phyloP scores from a whole-genome alignment of 2,797 vertebrate genomes.

The Buphagus erythrorhynchus region DNA sequence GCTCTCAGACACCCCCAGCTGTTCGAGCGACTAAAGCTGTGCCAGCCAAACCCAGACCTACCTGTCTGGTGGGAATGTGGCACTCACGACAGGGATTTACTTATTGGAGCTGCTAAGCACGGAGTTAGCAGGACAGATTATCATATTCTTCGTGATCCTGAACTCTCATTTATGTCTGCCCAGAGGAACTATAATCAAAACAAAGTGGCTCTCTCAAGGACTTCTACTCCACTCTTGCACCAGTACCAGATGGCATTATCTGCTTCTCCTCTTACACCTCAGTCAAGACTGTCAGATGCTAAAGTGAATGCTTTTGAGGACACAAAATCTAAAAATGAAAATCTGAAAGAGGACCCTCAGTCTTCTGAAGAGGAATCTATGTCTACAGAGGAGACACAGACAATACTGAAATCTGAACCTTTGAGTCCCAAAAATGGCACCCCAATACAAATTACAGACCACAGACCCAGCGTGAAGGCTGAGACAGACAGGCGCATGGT shows the following conservation, averaged over 20 bases:
- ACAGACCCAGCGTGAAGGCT: conserved; percentile 72
- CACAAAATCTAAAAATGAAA: conserved; percentile 73
- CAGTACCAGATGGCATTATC: conserved; percentile 80
- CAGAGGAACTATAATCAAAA: conserved; percentile 95
- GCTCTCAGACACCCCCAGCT: conserved; percentile 91
- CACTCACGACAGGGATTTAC: conserved; percentile 93
- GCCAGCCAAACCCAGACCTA: conserved; percentile 92
- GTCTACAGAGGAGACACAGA: conserved; percentile 76
- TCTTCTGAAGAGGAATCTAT: conserved; percentile 86
- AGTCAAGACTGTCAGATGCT: conserved; percentile 79
- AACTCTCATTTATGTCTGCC: conserved; percentile 93
- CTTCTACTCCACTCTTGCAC: conserved; percentile 81
- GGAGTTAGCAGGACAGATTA: conserved; percentile 98
- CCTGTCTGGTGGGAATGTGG: conserved; percentile 98
- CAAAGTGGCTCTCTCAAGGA: conserved; percentile 80
- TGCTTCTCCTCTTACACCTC: conserved; percentile 79
- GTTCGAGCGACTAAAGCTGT: conserved; percentile 90
- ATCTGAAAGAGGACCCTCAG: conserved; percentile 75
- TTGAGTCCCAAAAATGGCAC: conserved; percentile 78
- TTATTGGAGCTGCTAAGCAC: conserved; percentile 95
- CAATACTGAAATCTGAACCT: conserved; percentile 81
- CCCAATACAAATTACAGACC: conserved; percentile 77
- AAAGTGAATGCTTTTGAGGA: conserved; percentile 81
- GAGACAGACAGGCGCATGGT: conserved; percentile 91
- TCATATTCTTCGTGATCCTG: conserved; percentile 96